These are phyloP conservation scores for Ectropis grisescens DNA, from an alignment of 1,140 invertebrate species.

Conservation along the genomic window DNA sequence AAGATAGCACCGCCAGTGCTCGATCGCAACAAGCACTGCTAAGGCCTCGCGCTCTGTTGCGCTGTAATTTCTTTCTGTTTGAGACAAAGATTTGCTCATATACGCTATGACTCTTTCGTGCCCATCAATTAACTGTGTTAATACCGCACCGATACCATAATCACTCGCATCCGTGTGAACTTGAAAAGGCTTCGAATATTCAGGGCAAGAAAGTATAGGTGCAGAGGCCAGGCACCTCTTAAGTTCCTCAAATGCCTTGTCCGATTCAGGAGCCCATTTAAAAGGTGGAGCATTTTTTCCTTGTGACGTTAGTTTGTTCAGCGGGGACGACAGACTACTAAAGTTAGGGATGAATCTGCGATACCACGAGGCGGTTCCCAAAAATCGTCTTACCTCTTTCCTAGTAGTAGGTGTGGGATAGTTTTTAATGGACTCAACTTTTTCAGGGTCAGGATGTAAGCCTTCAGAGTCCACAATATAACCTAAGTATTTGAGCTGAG, in stretches of 20 bases:
- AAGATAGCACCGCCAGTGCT: background rate
- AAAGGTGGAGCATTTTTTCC: background rate
- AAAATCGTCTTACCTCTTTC: background rate
- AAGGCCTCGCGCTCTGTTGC: background rate
- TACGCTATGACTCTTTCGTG: background rate
- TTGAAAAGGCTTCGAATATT: background rate
- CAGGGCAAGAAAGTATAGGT: background rate
- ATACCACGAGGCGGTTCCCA: background rate
- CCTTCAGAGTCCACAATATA: background rate
- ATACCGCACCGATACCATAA: background rate
- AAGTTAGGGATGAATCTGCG: background rate
- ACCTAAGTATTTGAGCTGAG: background rate
- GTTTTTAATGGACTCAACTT: background rate
- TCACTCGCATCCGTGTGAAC: background rate
- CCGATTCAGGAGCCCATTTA: background rate
- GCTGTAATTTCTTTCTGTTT: background rate
- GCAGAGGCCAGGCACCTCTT: background rate
- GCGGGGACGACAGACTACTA: background rate
- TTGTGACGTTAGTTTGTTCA: background rate
- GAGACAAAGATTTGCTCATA: background rate
- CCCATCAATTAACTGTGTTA: background rate
- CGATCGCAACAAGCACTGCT: background rate
- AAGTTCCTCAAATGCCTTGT: background rate
- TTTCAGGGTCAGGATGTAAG: background rate
- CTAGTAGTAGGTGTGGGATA: background rate